These are phyloP conservation scores for Arnoldichthys spilopterus DNA, from an alignment of 2,797 vertebrate genomes.

Conservation along the genomic window DNA sequence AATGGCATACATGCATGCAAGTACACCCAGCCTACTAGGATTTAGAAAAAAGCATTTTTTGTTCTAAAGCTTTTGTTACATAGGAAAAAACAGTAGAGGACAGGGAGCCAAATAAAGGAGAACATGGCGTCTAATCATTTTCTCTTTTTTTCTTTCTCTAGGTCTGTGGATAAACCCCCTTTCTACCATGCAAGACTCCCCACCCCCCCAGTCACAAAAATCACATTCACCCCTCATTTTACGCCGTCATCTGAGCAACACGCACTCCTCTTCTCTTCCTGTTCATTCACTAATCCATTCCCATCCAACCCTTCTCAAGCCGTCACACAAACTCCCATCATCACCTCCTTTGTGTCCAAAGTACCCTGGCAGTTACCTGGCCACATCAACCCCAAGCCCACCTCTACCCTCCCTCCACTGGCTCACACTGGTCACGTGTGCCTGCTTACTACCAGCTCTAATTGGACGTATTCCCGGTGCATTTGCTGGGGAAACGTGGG, in stretches of 20 bases:
- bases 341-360: constrained; percentile 49
- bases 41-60: constrained; percentile 5
- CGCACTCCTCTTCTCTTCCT: constrained; percentile 35
- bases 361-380: constrained; percentile 69
- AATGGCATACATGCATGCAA: constrained; percentile 10
- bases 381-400: constrained; percentile 60
- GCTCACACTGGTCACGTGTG: constrained; percentile 79
- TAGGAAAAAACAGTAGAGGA: constrained; percentile 5
- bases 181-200: constrained; percentile 64
- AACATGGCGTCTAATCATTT: constrained; percentile 27
- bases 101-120: neutral
- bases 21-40: neutral
- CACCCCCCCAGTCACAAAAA: constrained; percentile 55
- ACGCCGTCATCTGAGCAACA: constrained; percentile 45
- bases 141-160: constrained; percentile 39
- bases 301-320: constrained; percentile 34
- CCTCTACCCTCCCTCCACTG: constrained; percentile 70
- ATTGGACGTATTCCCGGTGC: constrained; percentile 69
- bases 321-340: constrained; percentile 32
- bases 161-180: constrained; percentile 60
- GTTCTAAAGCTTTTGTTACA: constrained; percentile 6
- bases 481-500: constrained; percentile 83
- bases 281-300: constrained; percentile 44
- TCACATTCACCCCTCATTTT: constrained; percentile 53
- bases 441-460: constrained; percentile 70